Evolutionary conservation across 2,113 vertebrate species (phyloP), one percentile per base, ranked within the genome.

Genomic region (Ciconia stormi): DNA sequence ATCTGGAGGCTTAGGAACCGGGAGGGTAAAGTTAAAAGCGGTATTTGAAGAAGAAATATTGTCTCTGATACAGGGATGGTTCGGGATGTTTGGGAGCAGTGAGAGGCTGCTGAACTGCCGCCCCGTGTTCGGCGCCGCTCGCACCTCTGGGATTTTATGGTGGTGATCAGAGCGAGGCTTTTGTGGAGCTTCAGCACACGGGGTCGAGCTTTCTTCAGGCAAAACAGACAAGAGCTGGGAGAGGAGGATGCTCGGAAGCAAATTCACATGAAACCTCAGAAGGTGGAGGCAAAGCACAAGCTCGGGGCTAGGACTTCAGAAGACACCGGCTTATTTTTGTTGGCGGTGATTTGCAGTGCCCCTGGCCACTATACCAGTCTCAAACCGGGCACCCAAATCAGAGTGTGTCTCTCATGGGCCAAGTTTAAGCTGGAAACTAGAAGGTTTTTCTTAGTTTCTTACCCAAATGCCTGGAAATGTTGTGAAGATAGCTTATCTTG

Each of bases 121-220:
- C 4, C n/a, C 61, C 0, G 0, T 1, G 10, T 4, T 20, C 0
- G 7, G 88, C 4, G 5, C 59, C 0, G 11, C 83, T 55, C 0
- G 1, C 8, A 8, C 32, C 1, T 0, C 50, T 0, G 30, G 40
- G 74, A 2, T 44, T 56, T 66, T 3, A 16, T 1, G 47, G 66
- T 22, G 53, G 40, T 1, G 71, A 42, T 11, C 55, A 42, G 16
- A 67, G 73, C 69, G 10, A 32, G 36, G 81, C 42, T 46, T 44
- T 29, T 1, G 3, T 1, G 72, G 53, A 61, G 65, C 61, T 65
- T 32, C 36, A 16, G 38, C 53, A 4, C 0, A 0, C 1, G 6
- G 81, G 67, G 14, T 8, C 2, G 5, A 69, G 11, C 32, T 76
- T 47, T 53, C 86, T 73, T 9, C 59, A 21, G 91, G 72, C 36